Percentiles rank a stretch among this genome's conserved stretches.
These are phyloP conservation scores for Varecia variegata DNA, from an alignment of 2,797 vertebrate genomes.

Conservation along the genomic window DNA sequence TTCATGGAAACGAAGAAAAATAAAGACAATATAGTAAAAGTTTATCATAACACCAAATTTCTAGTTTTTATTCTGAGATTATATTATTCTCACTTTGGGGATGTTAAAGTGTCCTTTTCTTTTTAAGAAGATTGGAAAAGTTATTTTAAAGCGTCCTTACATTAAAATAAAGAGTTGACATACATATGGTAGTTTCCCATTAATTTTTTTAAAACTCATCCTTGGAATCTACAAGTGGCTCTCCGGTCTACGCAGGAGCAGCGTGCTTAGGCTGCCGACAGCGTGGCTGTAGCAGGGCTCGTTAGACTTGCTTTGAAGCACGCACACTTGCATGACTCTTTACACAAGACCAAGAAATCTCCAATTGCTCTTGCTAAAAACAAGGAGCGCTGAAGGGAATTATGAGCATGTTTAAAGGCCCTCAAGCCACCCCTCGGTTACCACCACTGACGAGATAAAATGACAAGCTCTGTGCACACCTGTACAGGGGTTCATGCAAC, in stretches of 20 bases:
- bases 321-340: neutral
- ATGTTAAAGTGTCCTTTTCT: neutral
- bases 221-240: neutral
- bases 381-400: neutral
- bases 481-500: neutral
- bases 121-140: neutral
- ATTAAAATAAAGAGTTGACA: neutral
- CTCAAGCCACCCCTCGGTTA: neutral
- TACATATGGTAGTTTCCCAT: neutral
- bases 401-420: neutral
- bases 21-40: neutral
- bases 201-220: neutral
- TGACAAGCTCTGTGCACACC: neutral
- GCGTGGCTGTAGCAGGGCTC: neutral
- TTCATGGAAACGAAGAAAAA: neutral
- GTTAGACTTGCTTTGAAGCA: neutral
- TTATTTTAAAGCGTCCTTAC: neutral
- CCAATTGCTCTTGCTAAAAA: neutral
- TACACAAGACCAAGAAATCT: neutral
- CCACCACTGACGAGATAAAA: neutral
- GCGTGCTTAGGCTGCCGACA: neutral
- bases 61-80: neutral
- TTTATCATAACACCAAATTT: neutral
- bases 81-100: neutral
- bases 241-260: neutral